phyloP scores from a whole-genome alignment of 2,888 invertebrate species.

The Tromatobia lineatoria region DNA sequence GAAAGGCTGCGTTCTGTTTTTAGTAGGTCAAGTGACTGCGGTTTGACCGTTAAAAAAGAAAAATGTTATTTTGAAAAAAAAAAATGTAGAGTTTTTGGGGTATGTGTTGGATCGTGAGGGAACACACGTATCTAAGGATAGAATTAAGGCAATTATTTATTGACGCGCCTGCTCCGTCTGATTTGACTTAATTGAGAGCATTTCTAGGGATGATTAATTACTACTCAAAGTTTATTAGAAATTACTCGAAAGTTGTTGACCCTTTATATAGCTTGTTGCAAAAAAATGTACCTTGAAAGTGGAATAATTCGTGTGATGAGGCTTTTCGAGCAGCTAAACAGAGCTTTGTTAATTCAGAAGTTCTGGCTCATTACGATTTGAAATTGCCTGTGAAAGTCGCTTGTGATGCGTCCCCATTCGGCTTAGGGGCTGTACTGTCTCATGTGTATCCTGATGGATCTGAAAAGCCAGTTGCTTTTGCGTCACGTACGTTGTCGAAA shows the following conservation, averaged over 20 bases:
- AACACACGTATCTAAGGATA: constrained; percentile 16
- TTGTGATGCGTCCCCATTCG: constrained; percentile 82
- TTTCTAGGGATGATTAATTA: constrained; percentile 58
- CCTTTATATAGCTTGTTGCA: constrained; percentile 47
- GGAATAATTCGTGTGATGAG: constrained; percentile 7
- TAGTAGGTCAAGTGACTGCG: constrained; percentile 63
- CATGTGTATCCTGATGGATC: constrained; percentile 64
- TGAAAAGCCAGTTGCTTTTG: constrained; percentile 65
- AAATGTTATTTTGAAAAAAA: constrained; percentile 72
- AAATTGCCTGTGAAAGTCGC: constrained; percentile 76
- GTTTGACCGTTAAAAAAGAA: constrained; percentile 70
- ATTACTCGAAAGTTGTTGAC: constrained; percentile 30
- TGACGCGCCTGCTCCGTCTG: constrained; percentile 16
- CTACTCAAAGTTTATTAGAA: constrained; percentile 56
- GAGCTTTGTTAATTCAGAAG: constrained; percentile 28
- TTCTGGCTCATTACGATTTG: constrained; percentile 68
- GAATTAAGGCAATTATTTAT: constrained; percentile 27
- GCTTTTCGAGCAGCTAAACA: constrained; percentile 45
- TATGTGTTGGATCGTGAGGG: constrained; percentile 52
- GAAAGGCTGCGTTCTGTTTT: constrained; percentile 67
- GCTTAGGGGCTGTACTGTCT: constrained; percentile 76
- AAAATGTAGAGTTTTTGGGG: constrained; percentile 56
- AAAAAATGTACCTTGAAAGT: constrained; percentile 29
- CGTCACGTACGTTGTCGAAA: constrained; percentile 60
- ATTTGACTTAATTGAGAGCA: neutral